Evolutionary conservation across 2,888 invertebrate genomes (phyloP).

Genomic region (Latrodectus elegans): DNA sequence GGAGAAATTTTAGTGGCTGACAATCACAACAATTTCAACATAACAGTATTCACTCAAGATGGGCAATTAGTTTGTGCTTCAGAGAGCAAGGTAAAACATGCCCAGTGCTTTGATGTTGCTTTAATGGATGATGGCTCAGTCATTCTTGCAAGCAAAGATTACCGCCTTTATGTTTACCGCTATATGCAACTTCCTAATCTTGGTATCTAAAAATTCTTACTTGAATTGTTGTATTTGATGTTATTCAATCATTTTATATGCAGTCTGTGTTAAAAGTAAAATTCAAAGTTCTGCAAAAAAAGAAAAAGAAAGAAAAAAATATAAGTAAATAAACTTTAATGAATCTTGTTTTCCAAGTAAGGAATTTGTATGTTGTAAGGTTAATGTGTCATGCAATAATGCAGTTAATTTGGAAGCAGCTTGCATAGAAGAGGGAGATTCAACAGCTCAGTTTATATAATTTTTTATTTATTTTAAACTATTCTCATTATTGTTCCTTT

Average conservation of each 20-base stretch:
- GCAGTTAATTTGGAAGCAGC: background rate
- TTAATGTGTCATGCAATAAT: background rate
- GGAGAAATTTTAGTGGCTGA: conserved; percentile 99
- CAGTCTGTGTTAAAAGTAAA: background rate
- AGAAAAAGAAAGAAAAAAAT: too few species aligned
- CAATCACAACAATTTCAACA: conserved; percentile 99
- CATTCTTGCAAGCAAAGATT: conserved; percentile 98
- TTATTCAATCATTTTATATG: background rate
- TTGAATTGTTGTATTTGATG: background rate
- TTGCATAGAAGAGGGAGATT: conserved; percentile 1
- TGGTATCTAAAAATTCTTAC: conserved; percentile 17
- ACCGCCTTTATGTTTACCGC: conserved; percentile 98
- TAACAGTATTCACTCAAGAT: conserved; percentile 97
- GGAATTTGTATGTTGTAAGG: too few species aligned
- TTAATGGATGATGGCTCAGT: conserved; percentile 99
- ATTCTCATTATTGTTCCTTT: background rate
- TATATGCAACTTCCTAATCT: conserved; percentile 80
- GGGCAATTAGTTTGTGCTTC: conserved; percentile 96
- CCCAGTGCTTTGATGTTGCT: conserved; percentile 99
- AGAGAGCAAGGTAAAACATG: conserved; percentile 99
- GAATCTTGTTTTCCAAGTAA: too few species aligned
- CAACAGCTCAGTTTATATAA: background rate
- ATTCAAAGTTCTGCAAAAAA: too few species aligned
- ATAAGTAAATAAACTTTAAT: too few species aligned
- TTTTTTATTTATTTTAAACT: background rate